Conservation (phyloP, 2,888 invertebrate genomes). For the Tenthredo livida region DNA sequence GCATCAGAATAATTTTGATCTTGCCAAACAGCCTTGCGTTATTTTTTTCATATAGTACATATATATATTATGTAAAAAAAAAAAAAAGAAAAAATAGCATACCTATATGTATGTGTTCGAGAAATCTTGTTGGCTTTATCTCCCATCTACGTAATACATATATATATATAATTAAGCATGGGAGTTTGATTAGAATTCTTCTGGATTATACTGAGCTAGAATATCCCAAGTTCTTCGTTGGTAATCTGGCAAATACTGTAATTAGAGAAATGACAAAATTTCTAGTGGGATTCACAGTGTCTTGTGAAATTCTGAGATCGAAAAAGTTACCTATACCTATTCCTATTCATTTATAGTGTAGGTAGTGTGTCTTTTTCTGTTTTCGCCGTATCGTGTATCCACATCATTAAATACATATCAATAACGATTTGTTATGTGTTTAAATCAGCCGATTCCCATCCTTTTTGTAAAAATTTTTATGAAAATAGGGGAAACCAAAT, state of each 20-base stretch:
- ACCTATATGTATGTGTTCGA: background rate
- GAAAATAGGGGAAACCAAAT: background rate
- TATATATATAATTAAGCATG: conserved; percentile 7
- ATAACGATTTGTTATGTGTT: conserved; percentile 51
- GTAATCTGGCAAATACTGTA: conserved; percentile 32
- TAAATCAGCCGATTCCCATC: conserved; percentile 9
- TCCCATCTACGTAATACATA: background rate
- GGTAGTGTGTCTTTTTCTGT: conserved; percentile 2
- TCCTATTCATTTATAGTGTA: background rate
- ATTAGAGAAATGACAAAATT: background rate
- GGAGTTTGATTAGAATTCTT: conserved; percentile 15
- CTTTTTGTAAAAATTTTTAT: background rate
- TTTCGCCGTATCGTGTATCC: conserved; percentile 54
- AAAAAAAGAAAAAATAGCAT: background rate
- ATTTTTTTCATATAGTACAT: background rate
- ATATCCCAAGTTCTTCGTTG: background rate
- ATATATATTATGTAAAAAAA: background rate
- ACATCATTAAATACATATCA: conserved; percentile 61
- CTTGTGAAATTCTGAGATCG: background rate
- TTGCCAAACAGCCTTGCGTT: background rate
- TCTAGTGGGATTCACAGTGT: background rate
- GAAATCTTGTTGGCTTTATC: background rate
- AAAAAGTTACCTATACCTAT: background rate
- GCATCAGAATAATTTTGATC: background rate
- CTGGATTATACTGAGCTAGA: background rate